Evolutionary conservation across 1,140 invertebrate genomes (phyloP).

Genomic region (Ruditapes philippinarum): DNA sequence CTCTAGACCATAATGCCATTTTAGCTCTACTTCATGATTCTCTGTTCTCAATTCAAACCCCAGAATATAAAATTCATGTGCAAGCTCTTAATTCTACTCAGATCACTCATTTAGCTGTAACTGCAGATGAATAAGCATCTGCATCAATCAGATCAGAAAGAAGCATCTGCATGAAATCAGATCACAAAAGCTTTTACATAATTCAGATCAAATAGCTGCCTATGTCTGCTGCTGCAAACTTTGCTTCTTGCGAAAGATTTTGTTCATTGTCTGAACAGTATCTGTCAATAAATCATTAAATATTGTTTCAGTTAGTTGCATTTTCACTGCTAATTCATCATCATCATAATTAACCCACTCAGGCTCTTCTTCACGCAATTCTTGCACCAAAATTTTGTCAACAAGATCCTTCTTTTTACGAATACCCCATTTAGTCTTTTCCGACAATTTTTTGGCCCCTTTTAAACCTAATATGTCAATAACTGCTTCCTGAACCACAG

Average conservation of each 20-base stretch:
- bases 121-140: too few species aligned
- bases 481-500: constrained; percentile 81
- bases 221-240: constrained; percentile 59
- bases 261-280: constrained; percentile 87
- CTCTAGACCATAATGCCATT: neutral
- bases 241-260: constrained; percentile 75
- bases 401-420: constrained; percentile 92
- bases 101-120: too few species aligned
- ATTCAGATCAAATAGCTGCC: constrained; percentile 44
- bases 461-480: constrained; percentile 88
- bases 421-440: constrained; percentile 90
- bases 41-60: neutral
- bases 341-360: constrained; percentile 92
- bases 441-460: constrained; percentile 88
- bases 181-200: constrained; percentile 10
- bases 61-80: neutral
- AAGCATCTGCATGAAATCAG: too few species aligned
- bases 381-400: constrained; percentile 91
- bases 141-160: too few species aligned
- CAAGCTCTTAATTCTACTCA: neutral
- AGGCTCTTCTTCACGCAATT: constrained; percentile 91
- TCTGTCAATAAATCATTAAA: constrained; percentile 90
- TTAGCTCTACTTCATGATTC: neutral
- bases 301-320: constrained; percentile 90
- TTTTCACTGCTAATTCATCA: constrained; percentile 91